Conservation (phyloP, 2,888 invertebrate genomes). For the Rhingia rostrata region DNA sequence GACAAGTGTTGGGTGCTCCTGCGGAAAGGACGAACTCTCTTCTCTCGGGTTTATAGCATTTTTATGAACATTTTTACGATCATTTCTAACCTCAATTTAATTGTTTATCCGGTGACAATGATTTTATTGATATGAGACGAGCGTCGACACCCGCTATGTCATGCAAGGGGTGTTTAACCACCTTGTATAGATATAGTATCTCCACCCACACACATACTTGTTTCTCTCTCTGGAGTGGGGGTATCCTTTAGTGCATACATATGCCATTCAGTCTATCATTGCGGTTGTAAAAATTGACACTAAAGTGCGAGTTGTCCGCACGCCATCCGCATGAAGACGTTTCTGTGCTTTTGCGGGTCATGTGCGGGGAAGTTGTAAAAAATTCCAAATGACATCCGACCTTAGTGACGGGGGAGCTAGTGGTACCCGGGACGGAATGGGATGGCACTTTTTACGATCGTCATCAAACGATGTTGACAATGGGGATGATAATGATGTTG, state of each 20-base stretch:
- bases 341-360: slow-evolving; percentile 12
- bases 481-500: slow-evolving; percentile 72
- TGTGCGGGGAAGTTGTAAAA: slow-evolving; percentile 80
- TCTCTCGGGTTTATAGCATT: slow-evolving; percentile 79
- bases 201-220: slow-evolving; percentile 47
- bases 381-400: slow-evolving; percentile 78
- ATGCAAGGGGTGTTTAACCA: slow-evolving; percentile 62
- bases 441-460: slow-evolving; percentile 73
- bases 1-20: not conserved
- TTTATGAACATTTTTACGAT: slow-evolving; percentile 83
- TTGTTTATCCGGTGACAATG: slow-evolving; percentile 83
- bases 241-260: slow-evolving; percentile 67
- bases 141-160: slow-evolving; percentile 43
- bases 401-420: slow-evolving; percentile 37
- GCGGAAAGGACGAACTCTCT: slow-evolving; percentile 47
- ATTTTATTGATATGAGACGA: slow-evolving; percentile 79
- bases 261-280: slow-evolving; percentile 60
- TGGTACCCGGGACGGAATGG: slow-evolving; percentile 37
- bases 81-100: slow-evolving; percentile 83
- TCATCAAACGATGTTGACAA: slow-evolving; percentile 74
- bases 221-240: slow-evolving; percentile 53
- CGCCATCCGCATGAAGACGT: slow-evolving; percentile 57
- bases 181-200: slow-evolving; percentile 62
- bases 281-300: slow-evolving; percentile 78
- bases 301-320: slow-evolving; percentile 73